These are phyloP conservation scores for Eupithecia inturbata DNA, from an alignment of 2,888 invertebrate species.

Conservation along the genomic window DNA sequence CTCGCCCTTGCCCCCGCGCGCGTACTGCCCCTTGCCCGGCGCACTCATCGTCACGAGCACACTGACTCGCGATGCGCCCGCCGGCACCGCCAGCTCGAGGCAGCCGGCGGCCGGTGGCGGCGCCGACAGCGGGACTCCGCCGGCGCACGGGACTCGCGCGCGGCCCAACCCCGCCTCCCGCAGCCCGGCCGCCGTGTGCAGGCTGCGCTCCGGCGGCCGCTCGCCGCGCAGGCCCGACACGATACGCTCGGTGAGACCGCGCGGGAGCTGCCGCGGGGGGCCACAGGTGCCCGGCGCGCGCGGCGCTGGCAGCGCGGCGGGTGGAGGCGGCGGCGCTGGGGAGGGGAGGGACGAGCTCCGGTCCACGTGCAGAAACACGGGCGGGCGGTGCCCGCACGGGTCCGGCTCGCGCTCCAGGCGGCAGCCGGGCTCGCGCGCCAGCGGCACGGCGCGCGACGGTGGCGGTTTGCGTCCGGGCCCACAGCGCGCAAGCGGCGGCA, in stretches of 20 bases:
- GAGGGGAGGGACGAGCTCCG: slow-evolving; percentile 39
- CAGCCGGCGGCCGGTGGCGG: slow-evolving; percentile 31
- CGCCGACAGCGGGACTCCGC: slow-evolving; percentile 33
- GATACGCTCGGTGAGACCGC: slow-evolving; percentile 37
- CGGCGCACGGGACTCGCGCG: not conserved
- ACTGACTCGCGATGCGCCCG: not conserved
- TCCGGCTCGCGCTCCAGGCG: slow-evolving; percentile 43
- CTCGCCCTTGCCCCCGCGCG: not conserved
- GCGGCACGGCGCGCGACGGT: slow-evolving; percentile 48
- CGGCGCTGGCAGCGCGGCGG: not conserved
- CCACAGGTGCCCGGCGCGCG: not conserved
- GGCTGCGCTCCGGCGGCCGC: slow-evolving; percentile 22
- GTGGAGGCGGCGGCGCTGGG: not conserved
- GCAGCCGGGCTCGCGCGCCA: slow-evolving; percentile 54
- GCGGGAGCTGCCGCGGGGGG: slow-evolving; percentile 4
- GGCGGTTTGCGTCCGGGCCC: slow-evolving; percentile 39
- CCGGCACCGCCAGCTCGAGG: slow-evolving; percentile 17
- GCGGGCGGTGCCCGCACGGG: slow-evolving; percentile 63
- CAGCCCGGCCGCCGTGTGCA: slow-evolving; percentile 32
- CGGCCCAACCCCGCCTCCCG: not conserved
- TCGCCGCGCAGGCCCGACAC: slow-evolving; percentile 42
- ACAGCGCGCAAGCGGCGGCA: slow-evolving; percentile 47
- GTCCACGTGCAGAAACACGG: slow-evolving; percentile 56
- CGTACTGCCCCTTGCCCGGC: not conserved
- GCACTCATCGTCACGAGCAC: slow-evolving; percentile 25